A percentile compares a stretch with the other conserved stretches of the same genome.
These are phyloP conservation scores for Zosterops borbonicus DNA, from an alignment of 2,113 vertebrate genomes.

Conservation along the genomic window DNA sequence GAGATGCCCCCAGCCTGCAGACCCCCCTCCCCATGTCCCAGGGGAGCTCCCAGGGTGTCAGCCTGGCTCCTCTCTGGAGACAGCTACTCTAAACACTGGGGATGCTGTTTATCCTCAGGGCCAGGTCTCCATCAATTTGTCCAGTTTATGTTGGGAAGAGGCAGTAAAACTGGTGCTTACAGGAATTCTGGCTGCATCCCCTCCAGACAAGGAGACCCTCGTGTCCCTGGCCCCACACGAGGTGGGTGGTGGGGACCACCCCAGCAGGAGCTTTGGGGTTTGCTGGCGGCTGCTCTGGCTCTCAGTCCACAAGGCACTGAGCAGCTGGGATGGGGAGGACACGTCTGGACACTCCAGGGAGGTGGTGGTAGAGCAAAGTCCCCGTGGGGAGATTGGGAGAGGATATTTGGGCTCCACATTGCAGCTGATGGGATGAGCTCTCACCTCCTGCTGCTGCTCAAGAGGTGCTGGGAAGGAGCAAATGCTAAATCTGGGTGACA, in stretches of 20 bases:
- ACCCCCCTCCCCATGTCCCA: rapidly evolving
- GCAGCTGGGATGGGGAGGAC: background rate
- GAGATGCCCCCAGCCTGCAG: background rate
- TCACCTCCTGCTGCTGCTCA: background rate
- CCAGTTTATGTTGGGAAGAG: background rate
- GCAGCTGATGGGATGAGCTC: background rate
- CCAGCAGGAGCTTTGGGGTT: background rate
- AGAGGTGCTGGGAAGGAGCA: background rate
- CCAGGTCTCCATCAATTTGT: background rate
- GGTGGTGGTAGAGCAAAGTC: background rate
- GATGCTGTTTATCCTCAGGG: background rate
- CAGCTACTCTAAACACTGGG: background rate
- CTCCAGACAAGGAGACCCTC: background rate
- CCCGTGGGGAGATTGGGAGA: rapidly evolving
- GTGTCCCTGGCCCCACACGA: rapidly evolving
- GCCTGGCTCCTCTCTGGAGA: background rate
- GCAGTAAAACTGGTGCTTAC: background rate
- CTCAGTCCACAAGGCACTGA: background rate
- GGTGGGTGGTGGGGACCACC: background rate
- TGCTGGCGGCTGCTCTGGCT: background rate
- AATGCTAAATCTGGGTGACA: background rate
- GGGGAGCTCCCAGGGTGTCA: rapidly evolving
- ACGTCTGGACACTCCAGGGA: background rate
- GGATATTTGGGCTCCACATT: background rate
- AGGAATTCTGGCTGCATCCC: background rate